Percentiles rank a stretch among this genome's conserved stretches.
These are phyloP conservation scores for Plutomurus gul DNA, from an alignment of 1,140 invertebrate genomes.

Conservation along the genomic window DNA sequence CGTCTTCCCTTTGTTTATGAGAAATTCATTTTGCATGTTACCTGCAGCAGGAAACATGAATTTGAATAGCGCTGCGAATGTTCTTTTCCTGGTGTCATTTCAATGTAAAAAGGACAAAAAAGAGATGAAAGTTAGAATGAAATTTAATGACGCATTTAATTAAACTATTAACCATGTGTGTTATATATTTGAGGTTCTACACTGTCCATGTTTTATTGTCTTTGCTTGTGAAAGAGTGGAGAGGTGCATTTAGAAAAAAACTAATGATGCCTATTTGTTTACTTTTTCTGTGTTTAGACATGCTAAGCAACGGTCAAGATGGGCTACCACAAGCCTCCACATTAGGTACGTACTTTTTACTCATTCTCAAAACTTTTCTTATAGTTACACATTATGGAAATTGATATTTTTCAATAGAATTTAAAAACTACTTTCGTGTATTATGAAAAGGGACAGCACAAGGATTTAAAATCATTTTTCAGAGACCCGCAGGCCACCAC, in stretches of 20 bases:
- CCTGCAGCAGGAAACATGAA: neutral
- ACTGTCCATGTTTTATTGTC: neutral
- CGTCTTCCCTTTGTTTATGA: too few relatives aligned
- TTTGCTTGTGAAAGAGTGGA: neutral
- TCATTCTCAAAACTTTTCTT: neutral
- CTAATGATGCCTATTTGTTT: neutral
- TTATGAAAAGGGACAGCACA: too few relatives aligned
- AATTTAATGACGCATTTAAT: neutral
- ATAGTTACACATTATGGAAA: neutral
- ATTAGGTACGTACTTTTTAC: slow-evolving; percentile 39
- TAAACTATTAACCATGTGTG: neutral
- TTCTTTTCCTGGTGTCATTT: neutral
- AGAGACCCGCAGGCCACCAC: too few relatives aligned
- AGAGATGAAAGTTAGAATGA: neutral
- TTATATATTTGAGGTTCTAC: neutral
- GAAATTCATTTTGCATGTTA: slow-evolving; percentile 27
- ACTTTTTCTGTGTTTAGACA: neutral
- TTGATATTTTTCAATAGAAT: neutral
- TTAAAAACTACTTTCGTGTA: too few relatives aligned
- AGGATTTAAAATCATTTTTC: too few relatives aligned
- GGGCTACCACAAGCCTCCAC: slow-evolving; percentile 50
- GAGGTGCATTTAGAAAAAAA: neutral
- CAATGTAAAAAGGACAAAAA: too few relatives aligned
- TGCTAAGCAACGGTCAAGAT: slow-evolving; percentile 29
- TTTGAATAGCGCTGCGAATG: neutral